Conservation (phyloP, 2,888 invertebrate species). For the Sesamia inferens region DNA sequence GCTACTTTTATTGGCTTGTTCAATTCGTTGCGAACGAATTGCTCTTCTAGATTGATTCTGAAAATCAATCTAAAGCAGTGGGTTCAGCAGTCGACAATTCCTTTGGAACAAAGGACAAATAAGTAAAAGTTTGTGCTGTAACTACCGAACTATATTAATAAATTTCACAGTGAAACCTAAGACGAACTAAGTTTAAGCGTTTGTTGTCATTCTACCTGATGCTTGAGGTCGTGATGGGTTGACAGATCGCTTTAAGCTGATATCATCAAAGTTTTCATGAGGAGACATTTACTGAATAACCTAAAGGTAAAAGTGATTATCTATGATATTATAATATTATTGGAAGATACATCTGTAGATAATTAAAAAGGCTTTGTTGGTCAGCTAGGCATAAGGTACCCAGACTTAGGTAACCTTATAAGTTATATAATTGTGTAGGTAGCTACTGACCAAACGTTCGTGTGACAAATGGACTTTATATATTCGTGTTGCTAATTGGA, state of each 20-base stretch:
- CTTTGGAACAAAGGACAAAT: not conserved
- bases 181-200: not conserved
- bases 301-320: not conserved
- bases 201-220: not conserved
- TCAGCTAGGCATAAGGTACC: no score
- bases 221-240: not conserved
- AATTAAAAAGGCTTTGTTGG: not conserved
- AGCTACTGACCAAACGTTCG: not conserved
- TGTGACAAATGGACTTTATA: not conserved
- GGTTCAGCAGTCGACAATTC: not conserved
- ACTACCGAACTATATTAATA: not conserved
- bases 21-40: slow-evolving; percentile 26
- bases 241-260: not conserved
- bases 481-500: not conserved
- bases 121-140: not conserved
- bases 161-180: not conserved
- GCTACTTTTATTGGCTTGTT: slow-evolving; percentile 32
- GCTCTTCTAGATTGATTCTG: slow-evolving; percentile 34
- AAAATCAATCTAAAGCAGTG: slow-evolving; percentile 19
- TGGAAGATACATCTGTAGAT: not conserved
- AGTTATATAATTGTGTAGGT: not conserved
- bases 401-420: not conserved
- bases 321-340: not conserved
- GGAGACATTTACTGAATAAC: not conserved
- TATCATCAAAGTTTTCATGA: no score